Percentiles rank a stretch among this genome's conserved stretches.
These are phyloP conservation scores for Panorpa germanica DNA, from an alignment of 2,888 invertebrate genomes.

Conservation along the genomic window DNA sequence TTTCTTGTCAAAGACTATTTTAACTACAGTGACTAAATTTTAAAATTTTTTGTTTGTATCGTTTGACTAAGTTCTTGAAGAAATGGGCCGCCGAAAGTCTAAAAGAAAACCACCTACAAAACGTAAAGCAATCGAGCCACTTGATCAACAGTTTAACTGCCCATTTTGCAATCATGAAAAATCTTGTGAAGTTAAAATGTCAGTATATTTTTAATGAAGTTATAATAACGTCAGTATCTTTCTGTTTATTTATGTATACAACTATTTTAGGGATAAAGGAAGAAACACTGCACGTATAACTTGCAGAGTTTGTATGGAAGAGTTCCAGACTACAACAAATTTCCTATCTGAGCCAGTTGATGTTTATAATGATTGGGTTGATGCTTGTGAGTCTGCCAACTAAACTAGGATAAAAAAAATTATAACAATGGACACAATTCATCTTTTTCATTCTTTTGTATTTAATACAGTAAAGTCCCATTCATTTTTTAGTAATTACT, in stretches of 20 bases:
- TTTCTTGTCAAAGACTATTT: too few relatives aligned
- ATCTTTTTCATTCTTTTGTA: too few relatives aligned
- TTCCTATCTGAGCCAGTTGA: conserved; percentile 94
- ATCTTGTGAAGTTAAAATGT: conserved; percentile 99
- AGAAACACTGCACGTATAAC: conserved; percentile 87
- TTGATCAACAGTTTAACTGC: conserved; percentile 94
- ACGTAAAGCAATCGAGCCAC: conserved; percentile 75
- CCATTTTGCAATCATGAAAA: conserved; percentile 99
- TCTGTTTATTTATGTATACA: too few relatives aligned
- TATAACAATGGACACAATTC: too few relatives aligned
- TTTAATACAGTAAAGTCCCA: too few relatives aligned
- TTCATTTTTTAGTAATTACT: too few relatives aligned
- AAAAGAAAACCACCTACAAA: conserved; percentile 95
- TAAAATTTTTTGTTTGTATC: too few relatives aligned
- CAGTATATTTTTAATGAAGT: too few relatives aligned
- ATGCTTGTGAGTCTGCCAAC: conserved; percentile 94
- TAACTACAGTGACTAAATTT: too few relatives aligned
- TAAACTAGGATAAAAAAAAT: too few relatives aligned
- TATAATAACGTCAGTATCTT: too few relatives aligned
- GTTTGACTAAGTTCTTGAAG: conserved; percentile 14
- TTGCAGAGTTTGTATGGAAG: conserved; percentile 90
- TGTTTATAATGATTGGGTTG: conserved; percentile 99
- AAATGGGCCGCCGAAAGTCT: conserved; percentile 92
- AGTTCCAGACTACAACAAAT: conserved; percentile 91
- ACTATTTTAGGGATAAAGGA: conserved; percentile 73